phyloP scores from a whole-genome alignment of 2,888 invertebrate species.

The Nebria salina region DNA sequence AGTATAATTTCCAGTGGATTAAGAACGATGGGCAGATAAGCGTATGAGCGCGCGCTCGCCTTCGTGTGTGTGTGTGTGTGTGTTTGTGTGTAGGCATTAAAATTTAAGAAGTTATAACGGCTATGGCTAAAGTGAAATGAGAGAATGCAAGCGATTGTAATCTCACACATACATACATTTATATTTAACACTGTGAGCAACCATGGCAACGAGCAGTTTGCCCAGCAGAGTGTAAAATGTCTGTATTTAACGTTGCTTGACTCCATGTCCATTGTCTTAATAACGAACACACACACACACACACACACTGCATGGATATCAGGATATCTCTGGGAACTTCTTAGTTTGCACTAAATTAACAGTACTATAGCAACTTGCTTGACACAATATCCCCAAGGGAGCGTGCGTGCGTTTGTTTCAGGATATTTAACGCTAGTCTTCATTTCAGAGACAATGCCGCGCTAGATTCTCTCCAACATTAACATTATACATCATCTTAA shows the following conservation, averaged over 20 bases:
- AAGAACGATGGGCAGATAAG: not conserved
- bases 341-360: slow-evolving; percentile 60
- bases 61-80: no score
- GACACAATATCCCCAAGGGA: not conserved
- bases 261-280: slow-evolving; percentile 55
- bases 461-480: not conserved
- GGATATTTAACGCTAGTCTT: not conserved
- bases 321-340: slow-evolving; percentile 57
- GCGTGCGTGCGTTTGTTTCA: not conserved
- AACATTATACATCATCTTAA: not conserved
- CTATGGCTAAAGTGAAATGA: not conserved
- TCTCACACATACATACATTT: not conserved
- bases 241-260: slow-evolving; percentile 62
- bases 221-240: slow-evolving; percentile 60
- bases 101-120: not conserved
- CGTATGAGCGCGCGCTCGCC: no score
- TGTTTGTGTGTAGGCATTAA: no score
- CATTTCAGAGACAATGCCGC: not conserved
- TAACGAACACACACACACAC: not conserved
- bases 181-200: not conserved
- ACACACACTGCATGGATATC: slow-evolving; percentile 28
- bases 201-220: slow-evolving; percentile 22
- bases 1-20: not conserved
- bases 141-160: no score
- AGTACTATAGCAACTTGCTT: slow-evolving; percentile 38